phyloP scores from a whole-genome alignment of 2,797 vertebrate species.

The Petrocephalus sullivani region DNA sequence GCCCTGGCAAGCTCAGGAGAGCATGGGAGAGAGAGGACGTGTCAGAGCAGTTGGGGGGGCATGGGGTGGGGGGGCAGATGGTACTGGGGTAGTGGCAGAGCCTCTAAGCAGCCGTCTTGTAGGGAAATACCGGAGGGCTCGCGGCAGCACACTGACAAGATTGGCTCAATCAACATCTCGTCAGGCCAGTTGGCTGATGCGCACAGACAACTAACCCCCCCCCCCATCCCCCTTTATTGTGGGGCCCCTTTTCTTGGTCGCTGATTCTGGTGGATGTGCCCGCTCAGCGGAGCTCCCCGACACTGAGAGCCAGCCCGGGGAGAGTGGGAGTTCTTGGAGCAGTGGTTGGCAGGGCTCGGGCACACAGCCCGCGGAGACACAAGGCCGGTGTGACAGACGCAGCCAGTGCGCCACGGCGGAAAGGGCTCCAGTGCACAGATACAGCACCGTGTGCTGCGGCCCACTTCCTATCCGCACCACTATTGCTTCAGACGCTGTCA shows the following conservation, averaged over 20 bases:
- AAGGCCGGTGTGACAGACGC: slow-evolving; percentile 48
- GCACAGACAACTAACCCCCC: slow-evolving; percentile 57
- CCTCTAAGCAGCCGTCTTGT: slow-evolving; percentile 56
- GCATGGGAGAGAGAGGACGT: slow-evolving; percentile 26
- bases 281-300: slow-evolving; percentile 52
- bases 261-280: slow-evolving; percentile 47
- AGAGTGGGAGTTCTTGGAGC: slow-evolving; percentile 43
- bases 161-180: slow-evolving; percentile 70
- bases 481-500: slow-evolving; percentile 53
- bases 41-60: background rate
- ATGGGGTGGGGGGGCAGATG: slow-evolving; percentile 17
- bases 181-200: slow-evolving; percentile 65
- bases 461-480: slow-evolving; percentile 27
- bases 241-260: slow-evolving; percentile 39
- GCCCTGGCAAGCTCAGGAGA: slow-evolving; percentile 48
- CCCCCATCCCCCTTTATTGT: slow-evolving; percentile 41
- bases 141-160: slow-evolving; percentile 62
- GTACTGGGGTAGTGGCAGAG: slow-evolving; percentile 40
- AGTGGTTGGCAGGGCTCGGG: slow-evolving; percentile 43
- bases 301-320: slow-evolving; percentile 36
- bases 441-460: background rate
- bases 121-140: slow-evolving; percentile 61
- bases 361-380: slow-evolving; percentile 46
- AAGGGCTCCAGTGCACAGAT: background rate
- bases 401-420: slow-evolving; percentile 46